These are phyloP conservation scores for Thymelicus lineola DNA, from an alignment of 2,888 invertebrate genomes.

Conservation along the genomic window DNA sequence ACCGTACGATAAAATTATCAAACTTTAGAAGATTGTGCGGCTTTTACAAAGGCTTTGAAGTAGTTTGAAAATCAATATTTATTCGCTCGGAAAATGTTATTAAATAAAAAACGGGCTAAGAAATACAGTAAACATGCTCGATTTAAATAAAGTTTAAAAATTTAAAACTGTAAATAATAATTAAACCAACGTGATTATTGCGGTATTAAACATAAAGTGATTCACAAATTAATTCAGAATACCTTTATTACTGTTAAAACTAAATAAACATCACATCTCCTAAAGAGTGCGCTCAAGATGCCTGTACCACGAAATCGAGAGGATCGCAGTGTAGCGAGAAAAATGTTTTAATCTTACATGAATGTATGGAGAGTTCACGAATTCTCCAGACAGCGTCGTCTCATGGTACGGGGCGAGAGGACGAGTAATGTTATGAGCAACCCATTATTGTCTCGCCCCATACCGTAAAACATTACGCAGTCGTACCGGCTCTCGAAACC, in stretches of 20 bases:
- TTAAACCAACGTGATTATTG: constrained; percentile 34
- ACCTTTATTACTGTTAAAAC: constrained; percentile 64
- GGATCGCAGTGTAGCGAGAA: constrained; percentile 25
- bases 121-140: too few relatives aligned
- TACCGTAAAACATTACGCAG: constrained; percentile 85
- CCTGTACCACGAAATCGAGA: constrained; percentile 58
- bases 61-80: too few relatives aligned
- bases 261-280: constrained; percentile 66
- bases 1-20: too few relatives aligned
- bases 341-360: constrained; percentile 38
- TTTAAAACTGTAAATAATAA: too few relatives aligned
- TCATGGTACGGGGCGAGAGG: constrained; percentile 73
- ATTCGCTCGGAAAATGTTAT: too few relatives aligned
- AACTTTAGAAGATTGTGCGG: too few relatives aligned
- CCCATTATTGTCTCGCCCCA: constrained; percentile 85
- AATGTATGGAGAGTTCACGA: constrained; percentile 47
- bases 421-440: constrained; percentile 86
- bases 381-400: constrained; percentile 58
- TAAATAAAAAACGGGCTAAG: too few relatives aligned
- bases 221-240: constrained; percentile 57
- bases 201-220: constrained; percentile 56
- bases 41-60: too few relatives aligned
- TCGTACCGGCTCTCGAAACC: constrained; percentile 70
- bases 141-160: too few relatives aligned
- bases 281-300: constrained; percentile 62